phyloP scores from a whole-genome alignment of 2,888 invertebrate genomes.

The Tenthredo distinguenda region DNA sequence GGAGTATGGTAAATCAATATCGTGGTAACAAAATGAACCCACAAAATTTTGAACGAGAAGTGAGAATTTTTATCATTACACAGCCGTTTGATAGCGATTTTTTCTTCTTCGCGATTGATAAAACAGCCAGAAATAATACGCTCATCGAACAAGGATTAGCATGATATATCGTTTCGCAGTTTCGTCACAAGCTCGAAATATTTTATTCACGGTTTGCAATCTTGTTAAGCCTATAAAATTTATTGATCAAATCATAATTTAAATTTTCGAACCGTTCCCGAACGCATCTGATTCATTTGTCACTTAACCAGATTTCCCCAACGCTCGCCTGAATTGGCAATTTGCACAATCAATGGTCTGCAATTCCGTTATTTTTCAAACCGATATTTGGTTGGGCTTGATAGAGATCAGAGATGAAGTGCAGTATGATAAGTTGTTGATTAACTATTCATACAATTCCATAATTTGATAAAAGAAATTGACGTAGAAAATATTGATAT shows the following conservation, averaged over 20 bases:
- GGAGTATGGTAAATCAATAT: background rate
- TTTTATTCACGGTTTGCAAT: background rate
- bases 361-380: background rate
- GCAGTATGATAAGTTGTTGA: too few relatives aligned
- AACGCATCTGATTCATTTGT: constrained; percentile 4
- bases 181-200: background rate
- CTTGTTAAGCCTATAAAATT: background rate
- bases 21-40: background rate
- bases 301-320: background rate
- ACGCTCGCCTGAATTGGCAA: background rate
- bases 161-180: background rate
- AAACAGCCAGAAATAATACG: background rate
- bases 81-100: background rate
- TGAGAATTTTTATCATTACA: background rate
- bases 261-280: background rate
- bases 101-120: background rate
- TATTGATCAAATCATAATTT: too few relatives aligned
- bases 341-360: background rate
- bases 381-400: background rate
- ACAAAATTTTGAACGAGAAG: background rate
- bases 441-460: too few relatives aligned
- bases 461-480: too few relatives aligned
- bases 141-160: background rate
- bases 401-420: background rate
- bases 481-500: too few relatives aligned